phyloP scores from a whole-genome alignment of 2,797 vertebrate genomes.

The Rhabdophis nuchalis region DNA sequence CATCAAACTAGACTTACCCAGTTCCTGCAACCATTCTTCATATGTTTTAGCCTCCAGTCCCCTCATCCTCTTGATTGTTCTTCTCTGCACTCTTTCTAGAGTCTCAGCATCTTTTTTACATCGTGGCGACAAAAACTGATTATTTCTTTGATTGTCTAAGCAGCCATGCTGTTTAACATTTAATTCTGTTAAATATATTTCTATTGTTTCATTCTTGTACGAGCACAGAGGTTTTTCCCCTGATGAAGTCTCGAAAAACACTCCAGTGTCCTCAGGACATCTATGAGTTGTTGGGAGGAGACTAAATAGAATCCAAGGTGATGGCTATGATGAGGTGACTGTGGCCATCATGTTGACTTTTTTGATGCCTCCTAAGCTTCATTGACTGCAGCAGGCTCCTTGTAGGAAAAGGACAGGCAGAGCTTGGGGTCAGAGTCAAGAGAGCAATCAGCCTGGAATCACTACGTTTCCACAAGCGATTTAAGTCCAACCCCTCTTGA shows the following conservation, averaged over 20 bases:
- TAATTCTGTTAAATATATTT: not conserved
- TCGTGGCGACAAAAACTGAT: too few species aligned
- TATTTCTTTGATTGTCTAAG: conserved; percentile 23
- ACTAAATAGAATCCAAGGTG: not conserved
- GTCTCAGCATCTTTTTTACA: too few species aligned
- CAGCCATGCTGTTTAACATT: not conserved
- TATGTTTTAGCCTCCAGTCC: too few species aligned
- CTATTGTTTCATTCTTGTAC: not conserved
- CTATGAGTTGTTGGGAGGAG: not conserved
- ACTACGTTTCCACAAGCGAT: not conserved
- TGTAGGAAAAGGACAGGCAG: not conserved
- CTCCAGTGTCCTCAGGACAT: not conserved
- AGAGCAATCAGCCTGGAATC: not conserved
- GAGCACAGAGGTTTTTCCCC: not conserved
- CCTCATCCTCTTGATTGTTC: too few species aligned
- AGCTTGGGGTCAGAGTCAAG: not conserved
- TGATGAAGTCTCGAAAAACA: too few species aligned
- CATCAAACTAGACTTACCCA: too few species aligned
- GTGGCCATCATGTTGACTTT: not conserved
- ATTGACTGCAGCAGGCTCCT: not conserved
- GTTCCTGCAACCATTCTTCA: too few species aligned
- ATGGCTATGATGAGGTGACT: not conserved
- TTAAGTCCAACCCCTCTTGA: too few species aligned
- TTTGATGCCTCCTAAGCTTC: not conserved
- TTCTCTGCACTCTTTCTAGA: too few species aligned